Conservation (phyloP, 2,113 vertebrate species). For the Acanthisitta chloris region DNA sequence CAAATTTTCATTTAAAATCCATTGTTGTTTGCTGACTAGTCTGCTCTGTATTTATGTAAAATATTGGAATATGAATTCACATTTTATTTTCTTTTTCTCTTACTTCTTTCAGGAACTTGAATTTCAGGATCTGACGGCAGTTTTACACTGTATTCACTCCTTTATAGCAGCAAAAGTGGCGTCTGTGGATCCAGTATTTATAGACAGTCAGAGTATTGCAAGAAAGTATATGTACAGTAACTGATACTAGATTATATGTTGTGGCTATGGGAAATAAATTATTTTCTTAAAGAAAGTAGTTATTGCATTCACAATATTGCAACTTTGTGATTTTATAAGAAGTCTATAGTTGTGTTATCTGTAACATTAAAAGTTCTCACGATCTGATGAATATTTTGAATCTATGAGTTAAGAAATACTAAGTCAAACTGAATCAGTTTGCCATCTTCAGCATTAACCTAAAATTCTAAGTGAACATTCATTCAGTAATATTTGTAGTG, state of each 20-base stretch:
- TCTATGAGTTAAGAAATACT: not conserved
- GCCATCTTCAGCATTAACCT: not conserved
- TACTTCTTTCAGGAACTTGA: slow-evolving; percentile 84
- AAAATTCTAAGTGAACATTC: not conserved
- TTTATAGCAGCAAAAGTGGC: slow-evolving; percentile 95
- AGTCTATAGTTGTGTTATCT: slow-evolving; percentile 61
- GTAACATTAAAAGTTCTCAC: slow-evolving; percentile 59
- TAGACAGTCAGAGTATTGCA: slow-evolving; percentile 82
- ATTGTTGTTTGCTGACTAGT: not conserved
- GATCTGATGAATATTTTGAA: slow-evolving; percentile 18
- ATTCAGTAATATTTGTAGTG: not conserved
- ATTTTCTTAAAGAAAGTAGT: slow-evolving; percentile 74
- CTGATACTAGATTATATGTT: slow-evolving; percentile 59
- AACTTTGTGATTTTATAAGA: slow-evolving; percentile 71
- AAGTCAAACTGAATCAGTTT: slow-evolving; percentile 40
- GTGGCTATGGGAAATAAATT: slow-evolving; percentile 55
- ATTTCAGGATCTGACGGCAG: slow-evolving; percentile 87
- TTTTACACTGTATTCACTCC: slow-evolving; percentile 91
- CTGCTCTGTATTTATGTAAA: not conserved
- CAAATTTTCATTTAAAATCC: not conserved
- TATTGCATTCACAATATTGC: slow-evolving; percentile 63
- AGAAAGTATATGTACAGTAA: slow-evolving; percentile 80
- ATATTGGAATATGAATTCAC: not conserved
- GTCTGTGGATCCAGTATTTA: slow-evolving; percentile 87
- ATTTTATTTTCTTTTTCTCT: not conserved